Evolutionary conservation across 92 coral and sea anemone genomes (phyloP), one percentile per base, ranked within the genome.

Genomic region (Virgularia gustaviana): DNA sequence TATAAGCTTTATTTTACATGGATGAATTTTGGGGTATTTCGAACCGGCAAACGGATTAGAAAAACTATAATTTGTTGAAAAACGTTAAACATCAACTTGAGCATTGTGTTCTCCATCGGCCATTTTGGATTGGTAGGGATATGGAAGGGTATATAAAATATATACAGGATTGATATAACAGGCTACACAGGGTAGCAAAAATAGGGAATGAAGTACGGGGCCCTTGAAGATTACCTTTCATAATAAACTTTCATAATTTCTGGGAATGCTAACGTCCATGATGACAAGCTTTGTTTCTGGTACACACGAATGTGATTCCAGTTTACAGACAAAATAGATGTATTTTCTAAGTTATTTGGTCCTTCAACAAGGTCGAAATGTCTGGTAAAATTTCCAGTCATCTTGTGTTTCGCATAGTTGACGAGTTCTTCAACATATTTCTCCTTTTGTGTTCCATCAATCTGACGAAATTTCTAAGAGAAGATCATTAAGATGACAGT

Each of bases 221-320:
- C n/a, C n/a, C n/a, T n/a, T n/a, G n/a, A n/a, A n/a, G n/a, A n/a
- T 68, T 49, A 68, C 75, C 22, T 68, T 49, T 49, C 75, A 68
- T 43, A 49, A 3, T 58, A 22, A 6, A 68, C 75, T 43, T 68
- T 68, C 75, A 31, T 68, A 4, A 68, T 68, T 68, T 68, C 75
- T 11, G 61, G 28, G 33, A 68, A 68, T 39, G 32, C 10, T 12
- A 49, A 11, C 19, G 32, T 68, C 75, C 75, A 68, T 27, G 27
- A 9, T 1, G 58, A 12, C 22, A 41, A 13, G 2, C 60, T 6
- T 36, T 43, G 31, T 49, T 45, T 39, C 5, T 42, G 35, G 11
- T 68, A 23, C 3, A 68, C 53, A 8, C 61, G 16, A 30, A 51
- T 31, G 32, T 33, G 5, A 18, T 28, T 35, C 18, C 49, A 49